A percentile compares a stretch with the other conserved stretches of the same genome.
These are phyloP conservation scores for Sparidentex hasta DNA, from an alignment of 2,797 vertebrate genomes.

Conservation along the genomic window DNA sequence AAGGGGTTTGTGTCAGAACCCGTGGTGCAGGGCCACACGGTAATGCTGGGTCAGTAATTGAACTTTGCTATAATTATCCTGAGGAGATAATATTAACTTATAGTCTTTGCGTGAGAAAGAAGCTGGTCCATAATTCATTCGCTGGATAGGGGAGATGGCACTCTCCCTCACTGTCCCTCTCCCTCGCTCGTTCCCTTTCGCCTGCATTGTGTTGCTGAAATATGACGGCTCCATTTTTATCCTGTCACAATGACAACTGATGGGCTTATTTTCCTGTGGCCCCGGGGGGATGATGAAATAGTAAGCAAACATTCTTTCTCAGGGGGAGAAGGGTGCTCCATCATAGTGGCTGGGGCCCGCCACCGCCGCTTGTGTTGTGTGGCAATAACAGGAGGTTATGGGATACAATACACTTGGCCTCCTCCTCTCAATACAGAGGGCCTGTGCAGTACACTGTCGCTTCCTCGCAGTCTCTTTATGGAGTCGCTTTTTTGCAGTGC, in stretches of 20 bases:
- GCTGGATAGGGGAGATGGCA: conserved; percentile 85
- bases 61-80: conserved; percentile 99
- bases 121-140: conserved; percentile 93
- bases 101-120: conserved; percentile 90
- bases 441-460: conserved; percentile 59
- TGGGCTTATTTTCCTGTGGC: conserved; percentile 97
- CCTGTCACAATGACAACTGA: conserved; percentile 99
- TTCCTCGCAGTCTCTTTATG: conserved; percentile 40
- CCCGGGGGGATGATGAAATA: conserved; percentile 97
- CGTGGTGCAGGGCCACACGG: conserved; percentile 87
- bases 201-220: conserved; percentile 98
- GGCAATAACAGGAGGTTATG: conserved; percentile 83
- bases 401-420: conserved; percentile 84
- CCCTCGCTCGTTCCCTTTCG: conserved; percentile 70
- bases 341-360: conserved; percentile 87
- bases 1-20: conserved; percentile 90
- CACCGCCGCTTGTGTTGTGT: conserved; percentile 81
- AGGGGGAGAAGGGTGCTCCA: conserved; percentile 92
- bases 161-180: conserved; percentile 71
- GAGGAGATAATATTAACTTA: conserved; percentile 99
- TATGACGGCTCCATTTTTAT: conserved; percentile 99
- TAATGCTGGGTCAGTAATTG: conserved; percentile 97
- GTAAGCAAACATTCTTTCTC: conserved; percentile 97
- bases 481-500: conserved; percentile 47
- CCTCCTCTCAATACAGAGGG: conserved; percentile 73